Evolutionary conservation across 2,888 invertebrate species (phyloP), one percentile per base, ranked within the genome.

Genomic region (Adelognathus sp.): DNA sequence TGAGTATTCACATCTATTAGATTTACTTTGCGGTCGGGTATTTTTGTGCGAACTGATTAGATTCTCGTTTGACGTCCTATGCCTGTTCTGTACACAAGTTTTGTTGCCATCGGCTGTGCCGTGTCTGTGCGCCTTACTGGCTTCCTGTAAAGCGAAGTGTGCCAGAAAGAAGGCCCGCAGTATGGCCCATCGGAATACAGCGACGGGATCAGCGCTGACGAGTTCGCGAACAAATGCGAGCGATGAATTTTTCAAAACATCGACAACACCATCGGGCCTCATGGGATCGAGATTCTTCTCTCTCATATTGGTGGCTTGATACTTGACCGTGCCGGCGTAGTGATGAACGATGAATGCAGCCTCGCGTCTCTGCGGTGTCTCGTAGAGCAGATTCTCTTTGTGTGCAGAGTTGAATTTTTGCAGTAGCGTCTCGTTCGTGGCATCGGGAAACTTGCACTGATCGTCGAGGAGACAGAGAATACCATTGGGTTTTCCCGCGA

Each of bases 271-370:
- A 90, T 98, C 98, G 81, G 97, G 97, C 71, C 98, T 94, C 96
- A 98, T 98, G 74, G 98, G 93, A 92, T 98, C 98, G 83, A 98
- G 92, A 92, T 99, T 99, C 92, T 99, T 99, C 91, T 98, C 98
- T 24, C 98, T 94, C 96, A 98, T 98, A 88, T 98, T 98, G 86
- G 95, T 93, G 81, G 96, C 96, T 93, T 97, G 97, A 92, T 98
- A 98, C 92, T 98, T 98, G 74, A 99, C 98, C 91, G 96, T 95
- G 75, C 98, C 98, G n/a, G 98, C 98, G 91, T 98, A 99, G 92
- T 99, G 98, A 79, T 96, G 94, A 31, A 99, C 96, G 71, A 97
- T 97, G 91, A 99, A 99, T 1, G 98, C 98, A 29, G 96, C 96
- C 91, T 98, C 98, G 79, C 96, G 94, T 88, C 96, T 95, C 91